Conservation (phyloP, 2,113 vertebrate species). For the Callocephalon fimbriatum region DNA sequence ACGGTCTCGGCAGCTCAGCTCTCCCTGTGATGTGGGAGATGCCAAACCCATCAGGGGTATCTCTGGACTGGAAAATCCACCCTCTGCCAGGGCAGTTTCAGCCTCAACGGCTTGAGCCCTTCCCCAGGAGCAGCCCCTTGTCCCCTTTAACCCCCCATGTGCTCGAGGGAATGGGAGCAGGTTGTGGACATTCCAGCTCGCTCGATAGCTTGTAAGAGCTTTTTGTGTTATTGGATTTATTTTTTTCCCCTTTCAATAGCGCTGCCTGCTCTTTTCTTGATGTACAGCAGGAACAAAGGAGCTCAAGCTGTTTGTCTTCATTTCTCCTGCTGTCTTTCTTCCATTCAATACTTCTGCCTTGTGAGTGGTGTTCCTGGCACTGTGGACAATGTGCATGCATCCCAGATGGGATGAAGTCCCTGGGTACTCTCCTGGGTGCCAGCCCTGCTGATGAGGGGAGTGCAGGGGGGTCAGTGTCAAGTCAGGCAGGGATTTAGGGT, state of each 20-base stretch:
- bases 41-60: background rate
- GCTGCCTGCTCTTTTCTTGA: background rate
- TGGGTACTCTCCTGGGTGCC: background rate
- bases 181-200: fast-evolving
- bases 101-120: background rate
- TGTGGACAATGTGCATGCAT: fast-evolving
- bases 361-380: fast-evolving
- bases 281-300: background rate
- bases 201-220: background rate
- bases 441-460: too few species aligned
- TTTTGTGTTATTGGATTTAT: background rate
- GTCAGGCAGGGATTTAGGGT: background rate
- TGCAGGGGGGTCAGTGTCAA: background rate
- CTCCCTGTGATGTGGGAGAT: fast-evolving
- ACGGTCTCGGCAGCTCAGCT: fast-evolving
- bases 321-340: background rate
- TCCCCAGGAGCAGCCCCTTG: background rate
- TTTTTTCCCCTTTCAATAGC: background rate
- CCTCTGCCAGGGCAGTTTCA: fast-evolving
- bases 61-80: fast-evolving
- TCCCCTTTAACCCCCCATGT: fast-evolving
- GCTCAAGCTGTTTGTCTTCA: constrained; percentile 4
- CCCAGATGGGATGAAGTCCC: fast-evolving
- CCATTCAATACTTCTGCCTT: background rate
- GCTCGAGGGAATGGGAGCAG: fast-evolving